Percentiles rank a stretch among this genome's conserved stretches.
Conservation (phyloP, 1,140 invertebrate species). For the Pemphigus obesinymphae region DNA sequence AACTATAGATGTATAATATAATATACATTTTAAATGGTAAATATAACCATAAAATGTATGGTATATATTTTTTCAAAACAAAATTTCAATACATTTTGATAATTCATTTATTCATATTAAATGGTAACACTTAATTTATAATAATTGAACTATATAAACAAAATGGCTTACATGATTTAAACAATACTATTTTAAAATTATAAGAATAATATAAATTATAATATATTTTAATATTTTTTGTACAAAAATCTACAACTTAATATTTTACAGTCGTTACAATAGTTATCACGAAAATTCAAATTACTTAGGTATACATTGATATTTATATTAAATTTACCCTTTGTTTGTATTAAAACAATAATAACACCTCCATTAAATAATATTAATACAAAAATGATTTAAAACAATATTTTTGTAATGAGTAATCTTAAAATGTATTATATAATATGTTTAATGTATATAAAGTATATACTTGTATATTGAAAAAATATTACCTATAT, state of each 20-base stretch:
- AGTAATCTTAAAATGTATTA: neutral
- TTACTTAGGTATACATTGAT: neutral
- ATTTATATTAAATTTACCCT: neutral
- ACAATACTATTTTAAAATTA: neutral
- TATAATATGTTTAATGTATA: too few species aligned
- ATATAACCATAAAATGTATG: too few species aligned
- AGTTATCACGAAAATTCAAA: neutral
- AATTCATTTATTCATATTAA: neutral
- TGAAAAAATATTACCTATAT: neutral
- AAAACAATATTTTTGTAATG: neutral
- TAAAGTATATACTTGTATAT: too few species aligned
- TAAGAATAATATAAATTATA: neutral
- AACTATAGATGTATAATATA: too few species aligned
- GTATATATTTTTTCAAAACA: neutral
- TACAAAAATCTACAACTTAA: constrained; percentile 1
- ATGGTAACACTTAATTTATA: neutral
- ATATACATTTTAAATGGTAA: too few species aligned
- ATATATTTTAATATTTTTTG: neutral
- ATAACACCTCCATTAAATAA: neutral
- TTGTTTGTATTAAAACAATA: neutral
- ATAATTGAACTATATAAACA: neutral
- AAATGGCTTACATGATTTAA: neutral
- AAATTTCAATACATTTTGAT: neutral
- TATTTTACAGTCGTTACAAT: neutral
- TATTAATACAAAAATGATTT: neutral